phyloP scores from a whole-genome alignment of 2,797 vertebrate genomes.

The Darevskia mixta region DNA sequence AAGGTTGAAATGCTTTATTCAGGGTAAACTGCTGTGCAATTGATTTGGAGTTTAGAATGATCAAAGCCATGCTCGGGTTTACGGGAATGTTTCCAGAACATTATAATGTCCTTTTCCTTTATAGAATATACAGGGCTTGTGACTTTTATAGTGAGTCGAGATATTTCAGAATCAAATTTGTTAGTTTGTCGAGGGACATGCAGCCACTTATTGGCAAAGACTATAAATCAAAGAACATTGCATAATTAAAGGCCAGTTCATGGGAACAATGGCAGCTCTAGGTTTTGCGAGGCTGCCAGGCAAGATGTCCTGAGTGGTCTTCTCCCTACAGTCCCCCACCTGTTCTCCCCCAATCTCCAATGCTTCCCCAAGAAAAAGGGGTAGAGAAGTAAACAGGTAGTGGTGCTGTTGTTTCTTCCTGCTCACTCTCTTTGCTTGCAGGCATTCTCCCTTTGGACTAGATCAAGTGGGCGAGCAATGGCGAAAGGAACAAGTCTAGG shows the following conservation, averaged over 20 bases:
- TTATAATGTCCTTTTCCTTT: slow-evolving; percentile 8
- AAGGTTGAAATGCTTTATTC: not conserved
- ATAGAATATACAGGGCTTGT: not conserved
- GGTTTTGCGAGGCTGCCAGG: not conserved
- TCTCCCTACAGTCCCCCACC: no score
- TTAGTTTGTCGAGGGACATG: not conserved
- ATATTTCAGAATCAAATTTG: not conserved
- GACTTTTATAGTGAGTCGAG: not conserved
- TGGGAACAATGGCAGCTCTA: not conserved
- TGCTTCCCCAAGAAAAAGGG: no score
- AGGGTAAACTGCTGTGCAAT: slow-evolving; percentile 11
- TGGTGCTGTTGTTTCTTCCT: no score
- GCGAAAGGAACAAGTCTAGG: not conserved
- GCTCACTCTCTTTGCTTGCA: no score
- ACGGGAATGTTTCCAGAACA: not conserved
- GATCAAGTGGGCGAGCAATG: not conserved
- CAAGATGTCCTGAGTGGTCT: no score
- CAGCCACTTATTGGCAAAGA: not conserved
- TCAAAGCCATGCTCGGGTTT: not conserved
- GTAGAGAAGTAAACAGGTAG: no score
- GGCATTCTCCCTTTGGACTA: no score
- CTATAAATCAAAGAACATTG: not conserved
- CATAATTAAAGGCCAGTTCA: rapidly evolving
- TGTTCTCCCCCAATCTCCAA: no score
- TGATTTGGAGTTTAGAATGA: not conserved